Base-by-base conservation (phyloP, 2,888 invertebrate species). In the Drosophila macrospina region DNA sequence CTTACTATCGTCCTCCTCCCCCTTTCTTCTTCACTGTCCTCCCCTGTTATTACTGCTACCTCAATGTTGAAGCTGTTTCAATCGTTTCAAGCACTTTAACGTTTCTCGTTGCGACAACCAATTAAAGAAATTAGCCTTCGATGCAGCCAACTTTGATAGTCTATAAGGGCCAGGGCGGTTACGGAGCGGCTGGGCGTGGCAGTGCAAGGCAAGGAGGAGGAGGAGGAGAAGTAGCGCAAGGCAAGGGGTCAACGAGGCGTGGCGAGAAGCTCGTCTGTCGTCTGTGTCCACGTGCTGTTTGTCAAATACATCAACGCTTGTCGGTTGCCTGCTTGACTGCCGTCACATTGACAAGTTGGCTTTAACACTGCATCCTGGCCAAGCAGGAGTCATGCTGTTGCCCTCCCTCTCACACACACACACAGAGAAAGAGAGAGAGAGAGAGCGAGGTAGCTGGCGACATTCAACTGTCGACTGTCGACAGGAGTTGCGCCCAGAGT, bases 271-370 rank as follows among this genome's bases (percentile, higher is more conserved):
- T 47, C 47, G 44, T 44, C 59, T 8, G 41, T 26, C 55, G 36
- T 26, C n/a, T n/a, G 50, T 42, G 42, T 20, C 55, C 77, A 80
- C 77, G 63, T 77, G 80, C 74, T 82, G 86, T 86, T 88, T 88
- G 83, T 86, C 86, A 86, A 76, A 88, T 76, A 88, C 83, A 86
- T 83, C 88, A 83, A 82, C 83, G 88, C 82, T 81, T 87, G 82
- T 76, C 83, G 86, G 64, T 72, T 78, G 86, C 83, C 69, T 72
- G 86, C 79, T 76, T 83, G 66, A 78, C 86, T 85, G 85, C 71
- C 66, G 61, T 74, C 85, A 61, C 86, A 86, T 83, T 88, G 88
- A 83, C 83, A 83, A 83, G 83, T 86, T 83, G 86, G 77, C 88
- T 88, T 83, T 74, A 59, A 70, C 83, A 72, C 80, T 69, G 84